Evolutionary conservation across 1,140 invertebrate species (phyloP).

Genomic region (Philopotamus ludificatus): DNA sequence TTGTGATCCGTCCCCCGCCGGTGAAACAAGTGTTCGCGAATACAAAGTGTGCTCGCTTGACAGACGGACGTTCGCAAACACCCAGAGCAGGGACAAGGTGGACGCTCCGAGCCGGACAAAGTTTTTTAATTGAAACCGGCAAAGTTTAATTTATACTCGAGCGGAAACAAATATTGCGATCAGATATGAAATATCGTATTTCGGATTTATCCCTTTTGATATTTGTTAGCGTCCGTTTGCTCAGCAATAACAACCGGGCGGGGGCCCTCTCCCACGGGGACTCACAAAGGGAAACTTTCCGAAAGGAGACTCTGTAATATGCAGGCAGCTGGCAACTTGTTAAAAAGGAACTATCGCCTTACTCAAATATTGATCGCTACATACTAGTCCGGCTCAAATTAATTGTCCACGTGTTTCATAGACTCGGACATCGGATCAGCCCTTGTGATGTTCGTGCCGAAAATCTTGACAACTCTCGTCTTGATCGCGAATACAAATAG

Average conservation of each 20-base stretch:
- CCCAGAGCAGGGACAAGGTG: too few species aligned
- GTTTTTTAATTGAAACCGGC: slow-evolving; percentile 42
- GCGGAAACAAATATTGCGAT: slow-evolving; percentile 40
- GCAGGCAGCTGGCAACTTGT: too few species aligned
- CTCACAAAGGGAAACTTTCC: slow-evolving; percentile 28
- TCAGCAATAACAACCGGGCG: slow-evolving; percentile 23
- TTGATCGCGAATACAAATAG: too few species aligned
- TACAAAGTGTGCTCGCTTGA: too few species aligned
- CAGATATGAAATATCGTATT: slow-evolving; percentile 42
- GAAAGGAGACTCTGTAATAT: slow-evolving; percentile 29
- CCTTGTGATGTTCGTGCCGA: too few species aligned
- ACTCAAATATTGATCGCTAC: slow-evolving; percentile 28
- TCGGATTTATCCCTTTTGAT: slow-evolving; percentile 37
- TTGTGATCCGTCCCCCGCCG: too few species aligned
- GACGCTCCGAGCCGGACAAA: slow-evolving; percentile 40
- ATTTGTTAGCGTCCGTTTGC: slow-evolving; percentile 24
- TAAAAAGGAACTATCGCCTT: slow-evolving; percentile 30
- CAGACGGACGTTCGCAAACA: too few species aligned
- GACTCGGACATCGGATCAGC: too few species aligned
- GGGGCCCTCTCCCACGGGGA: slow-evolving; percentile 9
- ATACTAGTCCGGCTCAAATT: background rate
- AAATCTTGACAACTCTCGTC: too few species aligned
- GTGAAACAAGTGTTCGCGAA: too few species aligned
- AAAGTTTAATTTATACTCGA: slow-evolving; percentile 41
- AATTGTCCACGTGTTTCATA: too few species aligned